These are phyloP conservation scores for Tetramorium parvispinum DNA, from an alignment of 1,140 invertebrate genomes.

Conservation along the genomic window DNA sequence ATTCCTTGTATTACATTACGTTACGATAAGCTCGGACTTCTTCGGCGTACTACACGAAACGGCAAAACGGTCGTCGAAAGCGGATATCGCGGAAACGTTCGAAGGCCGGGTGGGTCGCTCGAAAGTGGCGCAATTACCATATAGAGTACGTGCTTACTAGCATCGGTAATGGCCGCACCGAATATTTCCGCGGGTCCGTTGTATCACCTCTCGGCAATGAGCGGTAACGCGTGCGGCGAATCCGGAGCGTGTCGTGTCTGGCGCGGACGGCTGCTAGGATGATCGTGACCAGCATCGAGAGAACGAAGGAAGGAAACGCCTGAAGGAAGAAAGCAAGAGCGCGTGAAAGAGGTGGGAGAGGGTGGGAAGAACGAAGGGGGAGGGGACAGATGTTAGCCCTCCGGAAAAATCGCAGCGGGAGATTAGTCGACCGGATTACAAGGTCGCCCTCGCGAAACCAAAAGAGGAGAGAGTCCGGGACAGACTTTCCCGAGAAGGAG, in stretches of 20 bases:
- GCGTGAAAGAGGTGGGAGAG: conserved; percentile 12
- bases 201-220: conserved; percentile 52
- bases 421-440: conserved; percentile 43
- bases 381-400: neutral
- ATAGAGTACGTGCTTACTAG: conserved; percentile 58
- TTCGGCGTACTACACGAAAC: conserved; percentile 10
- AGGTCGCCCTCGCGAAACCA: neutral
- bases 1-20: conserved; percentile 27
- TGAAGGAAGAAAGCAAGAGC: neutral
- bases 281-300: conserved; percentile 75
- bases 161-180: conserved; percentile 21
- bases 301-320: neutral
- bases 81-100: conserved; percentile 36
- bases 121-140: conserved; percentile 50
- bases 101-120: conserved; percentile 26
- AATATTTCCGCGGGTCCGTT: conserved; percentile 57
- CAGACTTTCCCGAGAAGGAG: neutral
- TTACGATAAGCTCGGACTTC: conserved; percentile 17
- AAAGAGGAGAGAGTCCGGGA: neutral
- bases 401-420: conserved; percentile 27
- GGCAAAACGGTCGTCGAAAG: conserved; percentile 41
- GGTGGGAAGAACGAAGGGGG: neutral
- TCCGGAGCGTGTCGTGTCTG: conserved; percentile 48
- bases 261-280: conserved; percentile 37
- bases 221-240: conserved; percentile 56